Evolutionary conservation across 2,888 invertebrate species (phyloP).

Genomic region (Drosophila neotestacea): DNA sequence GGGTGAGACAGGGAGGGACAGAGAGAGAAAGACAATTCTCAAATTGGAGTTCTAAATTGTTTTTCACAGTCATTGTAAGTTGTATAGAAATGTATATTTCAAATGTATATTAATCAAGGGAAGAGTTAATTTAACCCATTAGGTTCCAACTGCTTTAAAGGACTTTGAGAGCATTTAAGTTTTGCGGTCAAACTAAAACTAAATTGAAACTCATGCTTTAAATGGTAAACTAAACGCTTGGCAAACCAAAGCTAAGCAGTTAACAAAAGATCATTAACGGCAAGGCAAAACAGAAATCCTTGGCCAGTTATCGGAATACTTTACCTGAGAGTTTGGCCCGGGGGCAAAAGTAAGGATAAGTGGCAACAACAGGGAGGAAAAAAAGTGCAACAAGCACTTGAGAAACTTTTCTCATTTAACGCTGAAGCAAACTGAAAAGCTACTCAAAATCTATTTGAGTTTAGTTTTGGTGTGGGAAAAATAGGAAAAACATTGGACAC

Average conservation of each 20-base stretch:
- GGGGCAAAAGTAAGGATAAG: slow-evolving; percentile 3
- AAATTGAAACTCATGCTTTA: slow-evolving; percentile 43
- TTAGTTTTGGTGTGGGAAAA: slow-evolving; percentile 17
- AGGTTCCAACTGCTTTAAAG: slow-evolving; percentile 9
- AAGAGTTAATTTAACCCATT: too few species aligned
- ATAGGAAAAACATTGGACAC: slow-evolving; percentile 64
- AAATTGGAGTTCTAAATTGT: not conserved
- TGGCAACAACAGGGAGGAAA: slow-evolving; percentile 32
- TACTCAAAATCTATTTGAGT: slow-evolving; percentile 80
- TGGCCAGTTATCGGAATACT: slow-evolving; percentile 46
- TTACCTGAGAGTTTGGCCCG: slow-evolving; percentile 45
- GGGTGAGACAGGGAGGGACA: too few species aligned
- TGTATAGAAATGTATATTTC: not conserved
- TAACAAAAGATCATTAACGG: slow-evolving; percentile 69
- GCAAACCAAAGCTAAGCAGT: slow-evolving; percentile 56
- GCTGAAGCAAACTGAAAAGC: slow-evolving; percentile 76
- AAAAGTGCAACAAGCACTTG: slow-evolving; percentile 78
- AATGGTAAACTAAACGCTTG: slow-evolving; percentile 24
- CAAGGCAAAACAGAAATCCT: slow-evolving; percentile 25
- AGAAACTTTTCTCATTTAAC: slow-evolving; percentile 79
- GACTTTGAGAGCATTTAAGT: slow-evolving; percentile 8
- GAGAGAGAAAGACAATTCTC: not conserved
- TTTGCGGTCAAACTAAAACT: slow-evolving; percentile 38
- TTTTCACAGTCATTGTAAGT: not conserved
- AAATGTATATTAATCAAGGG: not conserved